Evolutionary conservation across 1,140 invertebrate genomes (phyloP).

Genomic region (Lysiphlebus fabarum): DNA sequence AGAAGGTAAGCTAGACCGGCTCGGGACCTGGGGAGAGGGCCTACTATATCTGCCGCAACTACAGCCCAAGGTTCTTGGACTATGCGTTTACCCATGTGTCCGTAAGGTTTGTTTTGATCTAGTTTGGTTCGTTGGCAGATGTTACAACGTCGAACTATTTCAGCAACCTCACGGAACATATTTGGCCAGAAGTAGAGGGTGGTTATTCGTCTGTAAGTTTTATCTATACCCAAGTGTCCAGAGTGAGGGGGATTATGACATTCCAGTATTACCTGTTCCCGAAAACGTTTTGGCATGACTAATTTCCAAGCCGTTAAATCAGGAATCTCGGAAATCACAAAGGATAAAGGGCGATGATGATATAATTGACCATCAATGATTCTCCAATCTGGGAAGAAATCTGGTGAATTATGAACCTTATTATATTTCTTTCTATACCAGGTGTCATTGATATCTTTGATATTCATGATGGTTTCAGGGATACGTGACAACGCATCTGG

Average conservation of each 20-base stretch:
- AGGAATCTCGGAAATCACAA: not conserved
- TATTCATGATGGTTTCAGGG: not conserved
- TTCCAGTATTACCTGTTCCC: not conserved
- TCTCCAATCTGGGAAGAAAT: not conserved
- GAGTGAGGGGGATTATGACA: slow-evolving; percentile 2
- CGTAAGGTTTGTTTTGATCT: slow-evolving; percentile 28
- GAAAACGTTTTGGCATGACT: slow-evolving; percentile 1
- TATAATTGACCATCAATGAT: not conserved
- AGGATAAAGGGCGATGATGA: not conserved
- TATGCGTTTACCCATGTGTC: slow-evolving; percentile 38
- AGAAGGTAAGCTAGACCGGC: too few species aligned
- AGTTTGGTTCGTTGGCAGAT: slow-evolving; percentile 33
- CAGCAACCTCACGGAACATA: slow-evolving; percentile 32
- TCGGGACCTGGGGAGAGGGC: too few species aligned
- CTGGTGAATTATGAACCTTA: not conserved
- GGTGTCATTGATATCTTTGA: not conserved
- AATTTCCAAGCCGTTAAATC: slow-evolving; percentile 10
- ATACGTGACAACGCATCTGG: not conserved
- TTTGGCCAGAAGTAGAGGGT: slow-evolving; percentile 36
- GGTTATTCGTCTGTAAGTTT: slow-evolving; percentile 29
- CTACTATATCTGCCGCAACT: not conserved
- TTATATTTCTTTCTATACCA: not conserved
- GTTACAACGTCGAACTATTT: slow-evolving; percentile 32
- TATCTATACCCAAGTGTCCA: slow-evolving; percentile 31
- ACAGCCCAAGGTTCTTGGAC: slow-evolving; percentile 24